Evolutionary conservation across 2,888 invertebrate genomes (phyloP), one percentile per base, ranked within the genome.

Genomic region (Temnothorax rugatulus): DNA sequence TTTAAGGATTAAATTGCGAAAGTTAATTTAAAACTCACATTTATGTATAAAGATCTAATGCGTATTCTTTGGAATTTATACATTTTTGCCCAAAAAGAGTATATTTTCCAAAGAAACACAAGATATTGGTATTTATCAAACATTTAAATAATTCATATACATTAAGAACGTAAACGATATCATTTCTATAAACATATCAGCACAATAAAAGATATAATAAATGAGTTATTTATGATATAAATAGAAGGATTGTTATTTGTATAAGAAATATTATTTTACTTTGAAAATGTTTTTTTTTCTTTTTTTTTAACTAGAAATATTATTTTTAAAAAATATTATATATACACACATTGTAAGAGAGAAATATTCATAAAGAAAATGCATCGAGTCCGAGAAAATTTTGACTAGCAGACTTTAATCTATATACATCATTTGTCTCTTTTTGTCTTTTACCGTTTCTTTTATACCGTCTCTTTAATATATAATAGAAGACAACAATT

Each of bases 1-100:
- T 75, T 64, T 54, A 68, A 76, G 18, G 11, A 75, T 75, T 64
- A 41, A 68, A 76, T 15, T 8, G 15, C 15, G 1, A 64, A 64
- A 41, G 41, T 66, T 44, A 44, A 44, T 64, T 64, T 38, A 63
- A 50, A 52, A 41, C 13, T 13, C 38, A 15, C 21, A 11, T 25
- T 50, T 25, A 34, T 47, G 0, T 21, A 21, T 61, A 21, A 11
- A 25, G 11, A 29, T 29, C 25, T 25, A 29, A 59, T 29, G 21
- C 5, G 25, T 3, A 76, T 3, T 66, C 8, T 44, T 8, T n/a
- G 41, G 25, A 64, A 0, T 64, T 66, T n/a, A 75, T n/a, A 50
- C 25, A 77, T 52, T 38, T 71, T 52, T 54, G 13, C 7, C 9
- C 1, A 47, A 47, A 76, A 18, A 52, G n/a, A 15, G 5, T 25